Percentiles rank a stretch among this genome's conserved stretches.
These are phyloP conservation scores for Diplosoma virens DNA, from an alignment of 23 tunicate species.

Conservation along the genomic window DNA sequence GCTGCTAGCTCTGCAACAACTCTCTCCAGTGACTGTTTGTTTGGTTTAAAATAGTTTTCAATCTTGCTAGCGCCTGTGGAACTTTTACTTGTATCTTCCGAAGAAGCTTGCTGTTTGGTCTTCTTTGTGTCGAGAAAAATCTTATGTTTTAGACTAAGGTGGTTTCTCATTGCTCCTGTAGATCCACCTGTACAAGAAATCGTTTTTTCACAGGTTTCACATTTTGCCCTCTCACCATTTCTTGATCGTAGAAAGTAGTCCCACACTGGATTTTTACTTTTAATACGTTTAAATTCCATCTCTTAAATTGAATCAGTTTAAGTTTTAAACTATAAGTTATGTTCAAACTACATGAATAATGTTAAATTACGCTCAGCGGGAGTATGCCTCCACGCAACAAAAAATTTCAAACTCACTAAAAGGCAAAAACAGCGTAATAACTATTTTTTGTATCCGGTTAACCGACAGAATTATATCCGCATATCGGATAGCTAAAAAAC, in stretches of 20 bases:
- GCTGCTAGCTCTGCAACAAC: constrained; percentile 62
- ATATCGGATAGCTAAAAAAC: constrained; percentile 18
- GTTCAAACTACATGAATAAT: not conserved
- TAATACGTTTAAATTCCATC: constrained; percentile 28
- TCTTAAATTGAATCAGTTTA: constrained; percentile 20
- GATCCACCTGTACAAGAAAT: constrained; percentile 59
- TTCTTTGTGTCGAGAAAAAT: constrained; percentile 43
- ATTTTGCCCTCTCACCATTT: constrained; percentile 63
- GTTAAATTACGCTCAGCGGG: constrained; percentile 11
- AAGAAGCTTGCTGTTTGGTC: constrained; percentile 26
- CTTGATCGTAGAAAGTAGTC: constrained; percentile 53
- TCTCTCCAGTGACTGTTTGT: constrained; percentile 59
- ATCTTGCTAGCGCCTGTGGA: no score
- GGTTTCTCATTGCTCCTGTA: constrained; percentile 61
- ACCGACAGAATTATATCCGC: constrained; percentile 22
- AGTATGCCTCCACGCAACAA: constrained; percentile 9
- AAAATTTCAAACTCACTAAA: not conserved
- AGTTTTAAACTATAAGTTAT: not conserved
- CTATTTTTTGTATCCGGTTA: no score
- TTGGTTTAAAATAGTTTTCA: no score
- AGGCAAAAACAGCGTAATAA: not conserved
- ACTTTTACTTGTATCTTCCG: no score
- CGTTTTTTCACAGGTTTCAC: constrained; percentile 57
- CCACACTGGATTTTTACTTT: constrained; percentile 58
- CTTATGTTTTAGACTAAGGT: constrained; percentile 46